phyloP scores from a whole-genome alignment of 1,140 invertebrate species.

The Zaprionus davidi region DNA sequence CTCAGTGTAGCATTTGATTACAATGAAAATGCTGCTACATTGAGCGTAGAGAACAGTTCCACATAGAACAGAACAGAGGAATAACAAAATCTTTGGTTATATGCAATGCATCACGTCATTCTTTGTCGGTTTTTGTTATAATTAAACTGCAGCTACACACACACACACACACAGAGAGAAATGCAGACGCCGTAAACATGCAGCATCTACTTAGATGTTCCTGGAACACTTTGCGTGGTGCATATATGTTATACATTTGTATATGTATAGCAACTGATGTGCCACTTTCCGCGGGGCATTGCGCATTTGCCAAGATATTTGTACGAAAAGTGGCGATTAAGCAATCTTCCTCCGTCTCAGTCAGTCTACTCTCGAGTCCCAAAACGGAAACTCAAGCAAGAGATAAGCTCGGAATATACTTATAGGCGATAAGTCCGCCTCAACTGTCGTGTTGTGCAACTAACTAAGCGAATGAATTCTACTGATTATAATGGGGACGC shows the following conservation, averaged over 20 bases:
- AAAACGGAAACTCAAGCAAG: conserved; percentile 66
- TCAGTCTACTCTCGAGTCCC: conserved; percentile 25
- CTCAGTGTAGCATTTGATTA: conserved; percentile 33
- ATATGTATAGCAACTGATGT: conserved; percentile 23
- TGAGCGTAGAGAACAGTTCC: not conserved
- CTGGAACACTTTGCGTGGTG: conserved; percentile 35
- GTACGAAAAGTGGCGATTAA: conserved; percentile 58
- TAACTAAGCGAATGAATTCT: conserved; percentile 34
- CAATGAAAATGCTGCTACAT: conserved; percentile 15
- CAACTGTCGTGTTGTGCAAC: conserved; percentile 65
- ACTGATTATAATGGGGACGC: conserved; percentile 47
- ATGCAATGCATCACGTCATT: conserved; percentile 70
- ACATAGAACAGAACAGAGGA: conserved; percentile 18
- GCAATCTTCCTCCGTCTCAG: conserved; percentile 49
- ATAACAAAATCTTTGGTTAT: conserved; percentile 43
- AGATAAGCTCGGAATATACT: conserved; percentile 65
- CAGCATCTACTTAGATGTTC: conserved; percentile 48
- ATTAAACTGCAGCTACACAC: conserved; percentile 67
- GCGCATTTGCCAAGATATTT: conserved; percentile 26
- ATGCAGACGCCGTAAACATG: conserved; percentile 15
- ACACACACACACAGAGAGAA: conserved; percentile 11
- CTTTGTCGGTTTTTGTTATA: conserved; percentile 70
- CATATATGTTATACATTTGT: not conserved
- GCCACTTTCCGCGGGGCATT: conserved; percentile 50
- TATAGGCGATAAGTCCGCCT: conserved; percentile 51